These are phyloP conservation scores for Eulemur coronatus DNA, from an alignment of 2,797 vertebrate species.

Conservation along the genomic window DNA sequence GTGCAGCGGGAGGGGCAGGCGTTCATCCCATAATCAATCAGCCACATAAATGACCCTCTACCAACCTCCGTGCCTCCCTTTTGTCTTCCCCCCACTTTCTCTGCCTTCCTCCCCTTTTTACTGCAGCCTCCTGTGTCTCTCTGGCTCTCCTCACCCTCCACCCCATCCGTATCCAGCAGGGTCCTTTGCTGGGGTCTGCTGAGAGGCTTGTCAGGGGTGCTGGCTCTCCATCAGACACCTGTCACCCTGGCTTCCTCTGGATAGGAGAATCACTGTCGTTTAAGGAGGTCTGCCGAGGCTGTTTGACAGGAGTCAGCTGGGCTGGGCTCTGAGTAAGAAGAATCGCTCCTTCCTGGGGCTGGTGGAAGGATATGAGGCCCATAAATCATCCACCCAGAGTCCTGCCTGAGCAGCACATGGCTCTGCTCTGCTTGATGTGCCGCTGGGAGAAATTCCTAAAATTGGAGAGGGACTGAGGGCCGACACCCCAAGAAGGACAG, in stretches of 20 bases:
- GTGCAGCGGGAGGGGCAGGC: not conserved
- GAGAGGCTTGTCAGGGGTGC: not conserved
- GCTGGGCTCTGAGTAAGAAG: slow-evolving; percentile 50
- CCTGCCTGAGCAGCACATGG: not conserved
- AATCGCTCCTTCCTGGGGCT: slow-evolving; percentile 10
- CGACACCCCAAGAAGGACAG: fast-evolving
- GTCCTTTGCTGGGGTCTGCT: not conserved
- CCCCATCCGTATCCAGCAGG: not conserved
- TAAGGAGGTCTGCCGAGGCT: not conserved
- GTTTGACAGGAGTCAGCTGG: slow-evolving; percentile 34
- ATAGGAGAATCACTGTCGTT: slow-evolving; percentile 46
- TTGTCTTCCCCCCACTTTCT: not conserved
- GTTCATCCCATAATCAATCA: not conserved
- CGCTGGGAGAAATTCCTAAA: not conserved
- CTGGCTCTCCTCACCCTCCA: not conserved
- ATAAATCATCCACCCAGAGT: slow-evolving; percentile 62
- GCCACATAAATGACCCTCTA: not conserved
- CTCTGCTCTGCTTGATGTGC: not conserved
- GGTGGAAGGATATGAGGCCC: slow-evolving; percentile 37
- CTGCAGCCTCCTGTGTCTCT: not conserved
- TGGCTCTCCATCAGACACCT: not conserved
- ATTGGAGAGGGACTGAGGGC: not conserved
- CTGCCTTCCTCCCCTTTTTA: not conserved
- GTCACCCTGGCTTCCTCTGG: not conserved
- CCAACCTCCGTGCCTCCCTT: not conserved